Evolutionary conservation across 2,113 vertebrate genomes (phyloP), one percentile per base, ranked within the genome.

Genomic region (Vidua macroura): DNA sequence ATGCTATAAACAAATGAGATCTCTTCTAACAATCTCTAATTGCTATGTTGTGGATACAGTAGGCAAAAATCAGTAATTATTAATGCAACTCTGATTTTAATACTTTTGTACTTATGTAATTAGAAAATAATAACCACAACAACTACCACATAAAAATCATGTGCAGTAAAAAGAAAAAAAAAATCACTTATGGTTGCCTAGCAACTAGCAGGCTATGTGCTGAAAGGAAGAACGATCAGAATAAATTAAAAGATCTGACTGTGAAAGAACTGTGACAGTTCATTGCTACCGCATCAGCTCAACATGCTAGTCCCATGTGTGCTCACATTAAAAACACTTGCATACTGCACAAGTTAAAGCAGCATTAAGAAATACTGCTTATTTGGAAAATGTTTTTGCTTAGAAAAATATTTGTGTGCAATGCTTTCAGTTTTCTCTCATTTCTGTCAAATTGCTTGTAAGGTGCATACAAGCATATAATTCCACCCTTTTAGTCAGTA

Each of bases 181-280:
- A 39, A 39, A 39, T 53, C 95, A 97, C 79, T 95, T 96, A 80
- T 0, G 18, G 98, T 98, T 98, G 96, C 98, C 88, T 98, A 97
- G 98, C 98, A 98, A 98, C 98, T 90, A 95, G 92, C 52, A 96
- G 95, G 93, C 93, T 95, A 97, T 77, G 68, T 97, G 97, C 95
- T 90, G 97, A 96, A 97, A 97, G 96, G 94, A 96, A 95, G 62
- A 93, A 94, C 80, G 96, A 95, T 93, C 88, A 95, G 98, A 97
- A 98, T 98, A 98, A 97, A 98, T 98, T 98, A 98, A 95, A 93
- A 73, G 77, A 97, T 83, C 80, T 33, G 73, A 95, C 90, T 92
- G 93, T 4, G 27, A 96, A 96, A 96, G 91, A 97, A 90, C 91
- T 28, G 91, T 96, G 92, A 93, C 89, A 94, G 78, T 67, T 96